Conservation (phyloP, 2,113 vertebrate species). For the Emydocephalus ijimae region DNA sequence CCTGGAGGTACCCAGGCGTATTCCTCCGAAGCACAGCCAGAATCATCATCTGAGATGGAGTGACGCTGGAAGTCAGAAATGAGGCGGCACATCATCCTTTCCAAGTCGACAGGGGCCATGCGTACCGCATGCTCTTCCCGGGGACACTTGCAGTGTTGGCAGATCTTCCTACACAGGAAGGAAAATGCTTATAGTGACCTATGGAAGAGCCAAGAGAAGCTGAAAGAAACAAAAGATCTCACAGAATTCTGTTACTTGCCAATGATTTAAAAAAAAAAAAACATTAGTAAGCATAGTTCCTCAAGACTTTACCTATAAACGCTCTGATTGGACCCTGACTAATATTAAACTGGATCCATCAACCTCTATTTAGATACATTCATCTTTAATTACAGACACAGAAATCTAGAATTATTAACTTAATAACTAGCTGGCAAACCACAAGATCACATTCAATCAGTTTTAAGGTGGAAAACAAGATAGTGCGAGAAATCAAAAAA, state of each 20-base stretch:
- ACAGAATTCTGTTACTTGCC: background rate
- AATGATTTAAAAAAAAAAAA: too few species aligned
- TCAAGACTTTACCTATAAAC: background rate
- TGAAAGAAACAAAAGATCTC: background rate
- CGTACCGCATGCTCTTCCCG: constrained; percentile 84
- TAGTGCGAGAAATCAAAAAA: background rate
- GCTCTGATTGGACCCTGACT: background rate
- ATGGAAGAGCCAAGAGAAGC: background rate
- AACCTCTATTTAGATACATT: background rate
- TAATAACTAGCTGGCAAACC: background rate
- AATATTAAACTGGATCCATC: background rate
- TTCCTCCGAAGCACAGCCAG: constrained; percentile 87
- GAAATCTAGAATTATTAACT: background rate
- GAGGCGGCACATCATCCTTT: constrained; percentile 86
- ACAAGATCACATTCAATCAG: background rate
- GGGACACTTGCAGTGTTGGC: constrained; percentile 88
- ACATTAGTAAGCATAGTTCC: background rate
- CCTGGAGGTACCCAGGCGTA: constrained; percentile 91
- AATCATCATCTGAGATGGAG: constrained; percentile 87
- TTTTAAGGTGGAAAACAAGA: background rate
- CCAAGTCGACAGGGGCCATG: constrained; percentile 79
- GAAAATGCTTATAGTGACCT: background rate
- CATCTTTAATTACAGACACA: background rate
- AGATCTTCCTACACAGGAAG: constrained; percentile 81
- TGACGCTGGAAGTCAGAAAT: constrained; percentile 85